These are phyloP conservation scores for Uloborus plumipes DNA, from an alignment of 2,888 invertebrate genomes.

Conservation along the genomic window DNA sequence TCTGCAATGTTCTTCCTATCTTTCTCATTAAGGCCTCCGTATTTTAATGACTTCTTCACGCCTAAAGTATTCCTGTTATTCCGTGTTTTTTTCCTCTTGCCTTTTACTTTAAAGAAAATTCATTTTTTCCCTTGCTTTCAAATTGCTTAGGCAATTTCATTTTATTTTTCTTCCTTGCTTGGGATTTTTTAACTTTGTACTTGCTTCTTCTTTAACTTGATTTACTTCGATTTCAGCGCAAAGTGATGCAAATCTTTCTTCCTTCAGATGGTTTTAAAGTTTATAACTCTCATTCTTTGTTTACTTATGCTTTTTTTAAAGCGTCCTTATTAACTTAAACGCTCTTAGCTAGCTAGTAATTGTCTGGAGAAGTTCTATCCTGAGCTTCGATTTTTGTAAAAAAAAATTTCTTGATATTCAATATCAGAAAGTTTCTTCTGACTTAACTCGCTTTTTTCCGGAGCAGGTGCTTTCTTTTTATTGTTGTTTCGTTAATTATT, in stretches of 20 bases:
- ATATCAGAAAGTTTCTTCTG: neutral
- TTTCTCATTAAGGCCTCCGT: conserved; percentile 52
- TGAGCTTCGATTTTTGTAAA: too few species aligned
- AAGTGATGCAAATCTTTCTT: conserved; percentile 22
- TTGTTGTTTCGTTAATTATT: conserved; percentile 53
- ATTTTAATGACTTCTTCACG: conserved; percentile 59
- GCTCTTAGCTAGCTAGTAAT: too few species aligned
- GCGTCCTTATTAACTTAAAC: too few species aligned
- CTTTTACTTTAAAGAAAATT: neutral
- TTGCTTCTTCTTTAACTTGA: conserved; percentile 33
- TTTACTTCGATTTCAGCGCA: conserved; percentile 17
- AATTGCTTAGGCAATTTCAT: conserved; percentile 52
- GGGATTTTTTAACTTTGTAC: conserved; percentile 12
- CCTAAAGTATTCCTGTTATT: conserved; percentile 39
- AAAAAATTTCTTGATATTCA: neutral
- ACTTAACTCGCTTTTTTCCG: conserved; percentile 20
- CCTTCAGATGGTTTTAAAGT: too few species aligned
- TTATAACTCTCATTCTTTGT: too few species aligned
- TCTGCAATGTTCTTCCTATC: conserved; percentile 43
- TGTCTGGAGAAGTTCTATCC: too few species aligned
- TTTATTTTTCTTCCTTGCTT: conserved; percentile 34
- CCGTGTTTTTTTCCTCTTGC: conserved; percentile 9
- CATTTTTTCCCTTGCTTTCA: conserved; percentile 20
- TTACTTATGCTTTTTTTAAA: too few species aligned
- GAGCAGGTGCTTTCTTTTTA: conserved; percentile 8